Percentiles rank a stretch among this genome's conserved stretches.
Conservation (phyloP, 2,797 vertebrate genomes). For the Girardinus metallicus region DNA sequence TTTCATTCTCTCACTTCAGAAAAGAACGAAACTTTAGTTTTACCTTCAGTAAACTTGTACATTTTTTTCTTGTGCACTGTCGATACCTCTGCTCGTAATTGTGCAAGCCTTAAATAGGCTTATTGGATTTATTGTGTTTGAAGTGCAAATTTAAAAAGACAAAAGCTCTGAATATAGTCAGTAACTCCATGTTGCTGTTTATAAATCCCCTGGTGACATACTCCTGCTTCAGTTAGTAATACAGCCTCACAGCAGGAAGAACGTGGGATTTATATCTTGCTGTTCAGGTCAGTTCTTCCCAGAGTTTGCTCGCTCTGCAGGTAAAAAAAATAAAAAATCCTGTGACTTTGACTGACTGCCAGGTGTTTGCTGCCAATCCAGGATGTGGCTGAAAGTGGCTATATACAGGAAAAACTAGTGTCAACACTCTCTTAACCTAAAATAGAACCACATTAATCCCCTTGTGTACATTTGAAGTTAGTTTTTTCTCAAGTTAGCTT, state of each 20-base stretch:
- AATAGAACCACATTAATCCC: constrained; percentile 26
- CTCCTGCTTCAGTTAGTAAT: background rate
- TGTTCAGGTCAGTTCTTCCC: background rate
- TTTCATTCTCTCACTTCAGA: constrained; percentile 11
- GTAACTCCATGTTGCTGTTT: constrained; percentile 29
- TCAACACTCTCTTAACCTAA: constrained; percentile 25
- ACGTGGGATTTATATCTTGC: constrained; percentile 9
- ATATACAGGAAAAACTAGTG: background rate
- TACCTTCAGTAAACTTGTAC: constrained; percentile 27
- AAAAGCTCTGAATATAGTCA: constrained; percentile 26
- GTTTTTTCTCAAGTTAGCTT: constrained; percentile 32
- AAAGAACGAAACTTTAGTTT: constrained; percentile 40
- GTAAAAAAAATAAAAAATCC: background rate
- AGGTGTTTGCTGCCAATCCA: background rate
- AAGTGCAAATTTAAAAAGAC: constrained; percentile 27
- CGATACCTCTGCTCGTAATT: constrained; percentile 37
- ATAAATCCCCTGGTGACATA: constrained; percentile 10
- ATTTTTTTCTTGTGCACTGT: constrained; percentile 11
- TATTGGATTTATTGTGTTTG: constrained; percentile 41
- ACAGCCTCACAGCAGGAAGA: background rate
- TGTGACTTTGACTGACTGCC: background rate
- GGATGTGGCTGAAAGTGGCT: background rate
- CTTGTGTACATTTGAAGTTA: constrained; percentile 12
- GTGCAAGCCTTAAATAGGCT: constrained; percentile 24
- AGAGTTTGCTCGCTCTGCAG: no score